These are phyloP conservation scores for Zapus hudsonius DNA, from an alignment of 2,113 vertebrate genomes.

Conservation along the genomic window DNA sequence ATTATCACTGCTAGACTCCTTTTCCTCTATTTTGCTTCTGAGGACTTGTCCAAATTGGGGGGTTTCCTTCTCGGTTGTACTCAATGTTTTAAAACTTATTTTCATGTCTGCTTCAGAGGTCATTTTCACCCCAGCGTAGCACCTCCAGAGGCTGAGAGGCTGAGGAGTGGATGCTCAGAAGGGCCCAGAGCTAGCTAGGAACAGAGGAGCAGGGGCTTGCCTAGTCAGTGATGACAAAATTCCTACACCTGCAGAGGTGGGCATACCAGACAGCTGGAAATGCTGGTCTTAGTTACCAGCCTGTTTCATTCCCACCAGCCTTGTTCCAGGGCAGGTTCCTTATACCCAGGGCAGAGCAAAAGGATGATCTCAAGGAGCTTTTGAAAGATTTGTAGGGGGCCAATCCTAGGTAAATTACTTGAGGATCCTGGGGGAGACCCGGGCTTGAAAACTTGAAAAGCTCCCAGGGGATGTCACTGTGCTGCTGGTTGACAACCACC, in stretches of 20 bases:
- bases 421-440: neutral
- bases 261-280: neutral
- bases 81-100: conserved; percentile 50
- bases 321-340: neutral
- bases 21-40: conserved; percentile 68
- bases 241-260: conserved; percentile 24
- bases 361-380: neutral
- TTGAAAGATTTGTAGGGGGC: neutral
- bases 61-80: conserved; percentile 54
- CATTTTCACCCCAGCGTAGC: neutral
- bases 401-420: neutral
- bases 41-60: conserved; percentile 54
- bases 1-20: conserved; percentile 61
- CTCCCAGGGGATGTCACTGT: neutral
- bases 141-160: neutral
- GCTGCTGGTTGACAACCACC: neutral
- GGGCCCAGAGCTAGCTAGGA: neutral
- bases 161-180: neutral
- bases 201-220: neutral
- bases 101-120: conserved; percentile 11
- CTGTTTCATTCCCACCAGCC: neutral
- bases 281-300: neutral
- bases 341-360: neutral
- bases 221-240: neutral
- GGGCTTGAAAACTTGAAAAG: neutral